A percentile compares a stretch with the other conserved stretches of the same genome.
Conservation (phyloP, 1,140 invertebrate species). For the Sitobion miscanthi region DNA sequence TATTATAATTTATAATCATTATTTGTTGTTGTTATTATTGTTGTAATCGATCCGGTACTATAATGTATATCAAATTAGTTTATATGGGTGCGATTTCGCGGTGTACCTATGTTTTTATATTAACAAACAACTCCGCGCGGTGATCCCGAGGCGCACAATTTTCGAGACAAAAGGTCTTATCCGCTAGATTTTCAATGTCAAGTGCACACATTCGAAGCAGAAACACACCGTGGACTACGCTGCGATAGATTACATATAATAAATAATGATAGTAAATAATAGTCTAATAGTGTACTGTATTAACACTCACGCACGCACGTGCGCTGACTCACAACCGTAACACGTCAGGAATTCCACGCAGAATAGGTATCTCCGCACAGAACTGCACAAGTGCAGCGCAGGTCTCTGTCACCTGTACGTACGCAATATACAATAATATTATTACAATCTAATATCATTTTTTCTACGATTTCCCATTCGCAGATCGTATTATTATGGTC, state of each 20-base stretch:
- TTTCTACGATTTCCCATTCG: background rate
- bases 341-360: background rate
- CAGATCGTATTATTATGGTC: background rate
- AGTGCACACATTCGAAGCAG: background rate
- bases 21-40: constrained; percentile 14
- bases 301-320: background rate
- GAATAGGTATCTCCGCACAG: background rate
- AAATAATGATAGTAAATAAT: background rate
- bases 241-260: background rate
- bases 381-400: background rate
- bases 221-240: background rate
- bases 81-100: background rate
- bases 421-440: background rate
- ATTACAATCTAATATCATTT: background rate
- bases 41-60: background rate
- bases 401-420: background rate
- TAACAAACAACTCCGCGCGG: background rate
- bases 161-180: constrained; percentile 35
- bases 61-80: background rate
- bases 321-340: background rate
- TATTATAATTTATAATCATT: background rate
- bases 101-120: background rate
- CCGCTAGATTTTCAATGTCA: background rate
- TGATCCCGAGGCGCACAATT: background rate
- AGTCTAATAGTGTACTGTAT: background rate